Percentiles rank a stretch among this genome's conserved stretches.
These are phyloP conservation scores for Spongilla lacustris DNA, from an alignment of 37 sponge, comb jelly and placozoan species.

Conservation along the genomic window DNA sequence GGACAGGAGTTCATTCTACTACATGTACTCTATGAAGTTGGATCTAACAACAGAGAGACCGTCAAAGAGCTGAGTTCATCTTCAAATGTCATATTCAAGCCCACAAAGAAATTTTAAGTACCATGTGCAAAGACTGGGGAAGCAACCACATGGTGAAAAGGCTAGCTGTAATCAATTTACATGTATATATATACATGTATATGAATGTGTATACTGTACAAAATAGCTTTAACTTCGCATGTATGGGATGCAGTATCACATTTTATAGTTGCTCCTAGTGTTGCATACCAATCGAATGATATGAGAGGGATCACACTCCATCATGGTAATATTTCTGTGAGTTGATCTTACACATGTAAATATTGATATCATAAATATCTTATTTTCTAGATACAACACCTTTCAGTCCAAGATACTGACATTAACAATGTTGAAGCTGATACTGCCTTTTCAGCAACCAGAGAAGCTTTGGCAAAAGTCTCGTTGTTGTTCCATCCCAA, in stretches of 20 bases:
- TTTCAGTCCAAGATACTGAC: too few species aligned
- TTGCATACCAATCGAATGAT: not conserved
- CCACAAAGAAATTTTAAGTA: not conserved
- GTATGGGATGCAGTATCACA: not conserved
- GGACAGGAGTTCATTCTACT: not conserved
- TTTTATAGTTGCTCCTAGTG: not conserved
- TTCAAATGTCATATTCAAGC: not conserved
- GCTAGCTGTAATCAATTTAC: too few species aligned
- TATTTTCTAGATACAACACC: too few species aligned
- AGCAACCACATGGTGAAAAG: not conserved
- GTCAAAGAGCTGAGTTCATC: not conserved
- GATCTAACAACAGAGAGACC: not conserved
- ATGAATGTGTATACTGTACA: slow-evolving; percentile 9
- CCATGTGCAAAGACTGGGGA: not conserved
- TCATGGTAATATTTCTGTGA: not conserved
- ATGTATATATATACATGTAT: slow-evolving; percentile 34
- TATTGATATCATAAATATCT: too few species aligned
- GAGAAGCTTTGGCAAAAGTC: too few species aligned
- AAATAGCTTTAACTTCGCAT: not conserved
- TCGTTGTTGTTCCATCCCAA: too few species aligned
- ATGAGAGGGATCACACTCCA: not conserved
- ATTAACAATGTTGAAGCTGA: too few species aligned
- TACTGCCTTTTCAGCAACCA: too few species aligned
- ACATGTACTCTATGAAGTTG: not conserved
- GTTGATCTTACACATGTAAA: slow-evolving; percentile 19